Evolutionary conservation across 2,113 vertebrate genomes (phyloP).

Genomic region (Oenanthe melanoleuca): DNA sequence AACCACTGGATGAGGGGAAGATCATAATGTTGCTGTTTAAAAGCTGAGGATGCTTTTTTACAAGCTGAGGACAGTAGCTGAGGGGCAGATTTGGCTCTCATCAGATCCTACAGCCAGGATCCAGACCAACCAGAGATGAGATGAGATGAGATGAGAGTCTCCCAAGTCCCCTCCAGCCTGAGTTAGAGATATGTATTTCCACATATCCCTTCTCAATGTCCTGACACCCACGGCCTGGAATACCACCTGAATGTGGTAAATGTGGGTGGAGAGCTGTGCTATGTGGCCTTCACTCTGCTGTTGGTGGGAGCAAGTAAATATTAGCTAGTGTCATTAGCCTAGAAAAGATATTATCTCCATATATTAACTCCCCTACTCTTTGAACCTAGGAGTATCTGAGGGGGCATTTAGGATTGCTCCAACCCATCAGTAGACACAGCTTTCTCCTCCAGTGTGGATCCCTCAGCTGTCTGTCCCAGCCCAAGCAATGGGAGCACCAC

Average conservation of each 20-base stretch:
- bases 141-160: neutral
- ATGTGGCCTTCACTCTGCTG: slow-evolving; percentile 1
- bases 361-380: neutral
- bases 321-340: slow-evolving; percentile 42
- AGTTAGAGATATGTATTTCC: neutral
- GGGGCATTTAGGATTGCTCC: neutral
- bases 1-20: neutral
- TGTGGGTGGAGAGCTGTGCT: neutral
- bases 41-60: neutral
- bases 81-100: neutral
- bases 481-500: slow-evolving; percentile 25
- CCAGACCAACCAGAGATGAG: neutral
- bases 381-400: neutral
- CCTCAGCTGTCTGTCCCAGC: neutral
- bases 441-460: neutral
- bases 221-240: neutral
- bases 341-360: neutral
- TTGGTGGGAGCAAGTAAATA: slow-evolving; percentile 44
- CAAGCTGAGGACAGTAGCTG: neutral
- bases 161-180: neutral
- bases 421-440: neutral
- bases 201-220: neutral
- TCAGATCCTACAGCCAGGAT: neutral
- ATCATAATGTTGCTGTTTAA: neutral
- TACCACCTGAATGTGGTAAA: neutral